Evolutionary conservation across 2,797 vertebrate genomes (phyloP).

Genomic region (Sardinella longiceps): DNA sequence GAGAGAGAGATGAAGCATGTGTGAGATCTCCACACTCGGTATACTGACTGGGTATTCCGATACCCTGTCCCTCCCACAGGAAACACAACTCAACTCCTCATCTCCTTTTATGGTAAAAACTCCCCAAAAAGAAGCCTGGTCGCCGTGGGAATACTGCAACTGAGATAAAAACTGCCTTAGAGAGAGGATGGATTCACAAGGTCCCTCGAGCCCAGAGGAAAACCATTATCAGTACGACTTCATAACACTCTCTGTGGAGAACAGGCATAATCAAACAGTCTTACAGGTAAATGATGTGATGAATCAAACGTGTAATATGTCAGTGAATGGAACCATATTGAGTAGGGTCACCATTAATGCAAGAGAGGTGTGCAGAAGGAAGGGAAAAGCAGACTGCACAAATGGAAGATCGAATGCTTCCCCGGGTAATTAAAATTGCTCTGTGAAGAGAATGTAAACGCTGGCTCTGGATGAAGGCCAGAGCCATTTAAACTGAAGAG

Average conservation of each 20-base stretch:
- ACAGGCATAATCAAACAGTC: background rate
- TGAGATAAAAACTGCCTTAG: conserved; percentile 50
- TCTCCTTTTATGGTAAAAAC: conserved; percentile 83
- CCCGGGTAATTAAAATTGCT: background rate
- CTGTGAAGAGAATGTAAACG: conserved; percentile 1
- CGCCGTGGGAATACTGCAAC: conserved; percentile 69
- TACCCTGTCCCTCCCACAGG: conserved; percentile 74
- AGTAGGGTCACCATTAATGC: background rate
- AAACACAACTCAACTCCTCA: conserved; percentile 71
- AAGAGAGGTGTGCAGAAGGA: background rate
- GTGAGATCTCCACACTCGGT: conserved; percentile 38
- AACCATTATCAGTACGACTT: conserved; percentile 7
- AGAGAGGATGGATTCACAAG: conserved; percentile 6
- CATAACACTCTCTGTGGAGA: background rate
- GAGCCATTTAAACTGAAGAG: background rate
- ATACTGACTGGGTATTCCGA: conserved; percentile 64
- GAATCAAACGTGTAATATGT: background rate
- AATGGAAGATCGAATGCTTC: background rate
- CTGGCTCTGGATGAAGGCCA: background rate
- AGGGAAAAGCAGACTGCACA: background rate
- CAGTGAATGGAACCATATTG: background rate
- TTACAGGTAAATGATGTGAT: background rate
- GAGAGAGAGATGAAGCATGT: conserved; percentile 43
- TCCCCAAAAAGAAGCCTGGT: conserved; percentile 73
- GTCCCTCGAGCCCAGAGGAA: conserved; percentile 4